Base-by-base conservation (phyloP, 1,140 invertebrate species). In the Phthorimaea operculella region DNA sequence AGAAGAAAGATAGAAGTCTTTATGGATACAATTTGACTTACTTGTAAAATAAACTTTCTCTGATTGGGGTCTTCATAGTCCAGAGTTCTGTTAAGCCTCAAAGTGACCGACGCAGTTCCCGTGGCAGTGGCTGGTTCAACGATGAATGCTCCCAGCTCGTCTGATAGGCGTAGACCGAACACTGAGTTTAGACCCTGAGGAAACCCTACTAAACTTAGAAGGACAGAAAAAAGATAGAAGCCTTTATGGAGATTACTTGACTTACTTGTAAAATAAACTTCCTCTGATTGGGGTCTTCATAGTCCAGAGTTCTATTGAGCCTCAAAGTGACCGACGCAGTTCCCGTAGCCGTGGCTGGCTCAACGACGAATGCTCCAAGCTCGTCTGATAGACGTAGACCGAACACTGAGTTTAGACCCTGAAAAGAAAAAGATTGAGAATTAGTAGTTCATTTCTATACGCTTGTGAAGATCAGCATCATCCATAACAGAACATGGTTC, bases 41-140 rank as follows among this genome's bases (percentile, higher is more conserved):
- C 94, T 71, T 96, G 85, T 33, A 97, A 88, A 64, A 96, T 93
- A 74, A 96, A 97, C 83, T 96, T 96, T 57, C 94, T 88, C 75
- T 96, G 93, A 86, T 96, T 96, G 18, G 94, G 94, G 86, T 97
- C 94, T 74, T 97, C 95, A 72, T 95, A 96, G 76, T 96, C 95
- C 42, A 97, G 89, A 55, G 89, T 92, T 73, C 94, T 94, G 51
- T 91, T 90, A 0, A 96, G 90, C 28, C 93, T 88, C 57, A 97
- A 92, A 9, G 91, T 93, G 15, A 96, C 92, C 34, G 91, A 89
- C 8, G 94, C 93, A 62, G 90, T 93, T 33, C 94, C 94, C 4
- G 88, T 91, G 0, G 93, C 95, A 55, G 88, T 81, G 53, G 89
- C 88, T 0, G 95, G 95, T 70, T 96, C 94, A 45, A 97, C 91